These are phyloP conservation scores for Torymus auratus DNA, from an alignment of 2,888 invertebrate genomes.

Conservation along the genomic window DNA sequence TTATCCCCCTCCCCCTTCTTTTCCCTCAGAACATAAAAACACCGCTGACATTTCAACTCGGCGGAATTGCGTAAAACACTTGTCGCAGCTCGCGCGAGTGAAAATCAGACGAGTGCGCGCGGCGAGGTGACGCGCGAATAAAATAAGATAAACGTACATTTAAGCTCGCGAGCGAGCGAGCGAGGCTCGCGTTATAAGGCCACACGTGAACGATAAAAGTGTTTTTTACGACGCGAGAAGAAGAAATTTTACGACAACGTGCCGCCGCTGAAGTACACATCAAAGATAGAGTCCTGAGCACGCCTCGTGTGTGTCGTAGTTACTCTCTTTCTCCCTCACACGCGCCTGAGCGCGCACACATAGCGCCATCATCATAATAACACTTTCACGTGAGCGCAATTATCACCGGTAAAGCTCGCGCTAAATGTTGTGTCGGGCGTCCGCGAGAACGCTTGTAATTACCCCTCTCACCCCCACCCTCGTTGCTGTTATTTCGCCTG, in stretches of 20 bases:
- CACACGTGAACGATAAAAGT: slow-evolving; percentile 37
- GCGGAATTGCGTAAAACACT: not conserved
- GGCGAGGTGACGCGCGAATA: not conserved
- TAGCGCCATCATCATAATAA: slow-evolving; percentile 8
- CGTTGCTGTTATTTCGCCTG: not conserved
- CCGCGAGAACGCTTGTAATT: slow-evolving; percentile 11
- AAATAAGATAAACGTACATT: slow-evolving; percentile 18
- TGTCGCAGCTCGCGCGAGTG: not conserved
- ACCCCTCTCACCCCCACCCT: not conserved
- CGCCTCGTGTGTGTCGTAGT: too few relatives aligned
- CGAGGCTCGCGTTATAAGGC: not conserved
- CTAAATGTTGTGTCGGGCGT: slow-evolving; percentile 26
- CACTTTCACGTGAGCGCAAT: slow-evolving; percentile 25
- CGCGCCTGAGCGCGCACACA: not conserved
- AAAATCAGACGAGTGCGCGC: not conserved
- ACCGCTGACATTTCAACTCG: not conserved
- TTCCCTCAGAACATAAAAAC: too few relatives aligned
- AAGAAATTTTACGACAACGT: slow-evolving; percentile 47
- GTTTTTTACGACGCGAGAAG: slow-evolving; percentile 40
- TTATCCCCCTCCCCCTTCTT: too few relatives aligned
- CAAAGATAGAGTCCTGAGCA: slow-evolving; percentile 13
- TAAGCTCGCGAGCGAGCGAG: not conserved
- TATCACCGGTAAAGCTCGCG: slow-evolving; percentile 27
- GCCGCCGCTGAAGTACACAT: slow-evolving; percentile 14
- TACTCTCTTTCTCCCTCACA: too few relatives aligned